Percentiles rank a stretch among this genome's conserved stretches.
These are phyloP conservation scores for Phania funesta DNA, from an alignment of 2,888 invertebrate species.

Conservation along the genomic window DNA sequence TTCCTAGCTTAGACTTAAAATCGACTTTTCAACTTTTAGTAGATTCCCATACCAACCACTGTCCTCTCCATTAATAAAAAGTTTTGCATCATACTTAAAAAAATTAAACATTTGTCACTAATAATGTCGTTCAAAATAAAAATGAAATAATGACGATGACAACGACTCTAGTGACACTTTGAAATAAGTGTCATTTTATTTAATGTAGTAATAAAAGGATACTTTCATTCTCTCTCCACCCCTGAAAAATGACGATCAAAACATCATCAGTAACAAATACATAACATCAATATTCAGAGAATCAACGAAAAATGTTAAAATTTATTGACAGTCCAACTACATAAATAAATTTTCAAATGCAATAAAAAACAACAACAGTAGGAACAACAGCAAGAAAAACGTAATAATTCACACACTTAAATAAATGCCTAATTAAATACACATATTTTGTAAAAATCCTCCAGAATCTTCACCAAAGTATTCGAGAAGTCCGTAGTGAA, in stretches of 20 bases:
- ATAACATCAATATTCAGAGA: conserved; percentile 13
- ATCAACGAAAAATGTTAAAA: conserved; percentile 24
- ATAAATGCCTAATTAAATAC: conserved; percentile 33
- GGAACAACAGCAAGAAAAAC: background rate
- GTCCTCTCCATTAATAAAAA: background rate
- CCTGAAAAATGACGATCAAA: background rate
- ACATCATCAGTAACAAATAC: background rate
- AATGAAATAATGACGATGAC: conserved; percentile 35
- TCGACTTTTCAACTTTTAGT: no score
- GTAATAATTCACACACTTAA: conserved; percentile 20
- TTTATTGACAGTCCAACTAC: conserved; percentile 52
- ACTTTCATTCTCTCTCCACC: background rate
- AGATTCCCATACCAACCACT: background rate
- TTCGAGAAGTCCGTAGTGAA: no score
- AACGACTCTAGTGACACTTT: conserved; percentile 73
- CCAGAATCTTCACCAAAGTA: no score
- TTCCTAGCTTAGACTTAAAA: background rate
- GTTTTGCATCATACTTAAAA: conserved; percentile 5
- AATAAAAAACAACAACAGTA: background rate
- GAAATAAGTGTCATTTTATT: conserved; percentile 76
- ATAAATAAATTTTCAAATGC: conserved; percentile 53
- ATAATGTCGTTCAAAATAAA: conserved; percentile 49
- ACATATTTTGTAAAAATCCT: conserved; percentile 5
- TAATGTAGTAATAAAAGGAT: conserved; percentile 46
- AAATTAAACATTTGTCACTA: conserved; percentile 27